These are phyloP conservation scores for Oxycera nigricornis DNA, from an alignment of 2,888 invertebrate species.

Conservation along the genomic window DNA sequence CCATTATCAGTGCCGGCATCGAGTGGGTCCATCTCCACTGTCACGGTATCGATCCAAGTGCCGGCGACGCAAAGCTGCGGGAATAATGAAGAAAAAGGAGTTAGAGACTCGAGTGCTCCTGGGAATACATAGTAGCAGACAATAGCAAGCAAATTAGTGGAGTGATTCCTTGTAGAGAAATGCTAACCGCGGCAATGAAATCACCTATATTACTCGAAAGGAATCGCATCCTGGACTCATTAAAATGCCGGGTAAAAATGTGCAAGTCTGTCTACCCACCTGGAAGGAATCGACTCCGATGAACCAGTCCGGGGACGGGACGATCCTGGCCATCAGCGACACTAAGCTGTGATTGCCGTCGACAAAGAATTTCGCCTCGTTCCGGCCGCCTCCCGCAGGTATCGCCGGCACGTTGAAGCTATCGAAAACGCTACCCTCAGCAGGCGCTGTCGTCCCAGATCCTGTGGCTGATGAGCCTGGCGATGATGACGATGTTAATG, in stretches of 20 bases:
- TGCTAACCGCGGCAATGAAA: background rate
- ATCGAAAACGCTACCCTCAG: slow-evolving; percentile 81
- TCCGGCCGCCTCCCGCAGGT: slow-evolving; percentile 74
- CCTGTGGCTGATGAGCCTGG: slow-evolving; percentile 53
- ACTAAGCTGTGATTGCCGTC: slow-evolving; percentile 91
- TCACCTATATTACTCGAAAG: background rate
- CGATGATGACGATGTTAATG: slow-evolving; percentile 52
- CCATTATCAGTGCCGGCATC: slow-evolving; percentile 96
- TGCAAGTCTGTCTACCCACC: slow-evolving; percentile 51
- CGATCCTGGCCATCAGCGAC: slow-evolving; percentile 87
- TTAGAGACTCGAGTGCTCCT: slow-evolving; percentile 2
- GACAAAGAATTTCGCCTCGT: slow-evolving; percentile 84
- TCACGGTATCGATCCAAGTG: slow-evolving; percentile 89
- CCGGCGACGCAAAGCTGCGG: slow-evolving; percentile 85
- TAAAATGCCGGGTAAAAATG: slow-evolving; percentile 4
- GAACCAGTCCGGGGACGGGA: slow-evolving; percentile 96
- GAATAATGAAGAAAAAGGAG: slow-evolving; percentile 18
- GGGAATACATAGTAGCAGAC: slow-evolving; percentile 11
- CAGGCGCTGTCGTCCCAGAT: slow-evolving; percentile 64
- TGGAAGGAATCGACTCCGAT: slow-evolving; percentile 86
- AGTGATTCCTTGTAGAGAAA: background rate
- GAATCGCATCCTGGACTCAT: background rate
- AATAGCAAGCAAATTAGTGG: slow-evolving; percentile 22
- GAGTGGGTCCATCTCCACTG: slow-evolving; percentile 88
- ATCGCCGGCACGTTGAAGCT: slow-evolving; percentile 84